Evolutionary conservation across 1,140 invertebrate species (phyloP), one percentile per base, ranked within the genome.

Genomic region (Lethocerus indicus): DNA sequence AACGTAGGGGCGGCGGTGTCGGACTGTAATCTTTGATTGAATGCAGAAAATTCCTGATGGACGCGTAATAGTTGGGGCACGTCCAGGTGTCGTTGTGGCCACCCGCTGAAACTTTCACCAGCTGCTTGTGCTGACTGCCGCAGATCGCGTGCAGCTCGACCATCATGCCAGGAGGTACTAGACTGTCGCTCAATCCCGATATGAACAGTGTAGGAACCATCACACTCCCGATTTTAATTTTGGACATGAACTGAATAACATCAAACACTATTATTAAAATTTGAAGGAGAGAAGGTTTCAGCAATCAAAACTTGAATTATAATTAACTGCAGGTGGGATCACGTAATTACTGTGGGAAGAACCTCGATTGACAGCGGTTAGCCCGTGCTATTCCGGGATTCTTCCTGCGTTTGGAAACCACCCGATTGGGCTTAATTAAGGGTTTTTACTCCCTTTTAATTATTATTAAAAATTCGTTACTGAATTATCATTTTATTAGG

Each of bases 1-100:
- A n/a, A n/a, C 36, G 36, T 18, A n/a, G n/a, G 18, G 40, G 13
- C 16, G 55, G 52, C 12, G 50, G 45, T 27, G 51, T 40, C 12
- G 58, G 58, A 21, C 51, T 51, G 18, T 50, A 53, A 16, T 45
- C 37, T 13, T 25, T 14, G 13, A 50, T 47, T 20, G 50, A 47
- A 2, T 44, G 37, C 14, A 59, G 44, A 49, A 59, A 59, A 13
- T 49, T 48, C n/a, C 28, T 26, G 28, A 59, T 57, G 18, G 36
- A 51, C 2, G 46, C 23, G 36, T 58, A 61, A 35, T 61, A 61
- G 9, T 54, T 55, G 9, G 54, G 53, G 39, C 57, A 59, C 1
- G 50, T 74, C 87, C 87, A 92, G 0, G 87, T 92, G 62, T 91
- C 86, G 59, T 92, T 90, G 61, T 92, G 89, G 1, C 82, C 82